phyloP scores from a whole-genome alignment of 2,888 invertebrate species.

The Pachliopta kotzebuea region DNA sequence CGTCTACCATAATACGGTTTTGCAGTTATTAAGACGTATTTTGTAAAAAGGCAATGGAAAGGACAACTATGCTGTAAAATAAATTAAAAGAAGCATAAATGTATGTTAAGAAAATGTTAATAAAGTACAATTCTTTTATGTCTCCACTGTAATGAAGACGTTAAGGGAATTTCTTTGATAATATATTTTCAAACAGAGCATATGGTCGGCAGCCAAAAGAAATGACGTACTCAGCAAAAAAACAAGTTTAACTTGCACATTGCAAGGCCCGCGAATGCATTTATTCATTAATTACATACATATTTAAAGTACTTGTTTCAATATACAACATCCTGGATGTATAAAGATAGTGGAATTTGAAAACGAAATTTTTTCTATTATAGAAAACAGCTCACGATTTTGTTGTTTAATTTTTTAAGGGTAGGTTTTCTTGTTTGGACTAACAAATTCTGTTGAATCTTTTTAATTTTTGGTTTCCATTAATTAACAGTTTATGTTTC shows the following conservation, averaged over 20 bases:
- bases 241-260: constrained; percentile 1
- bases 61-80: neutral
- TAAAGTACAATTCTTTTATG: neutral
- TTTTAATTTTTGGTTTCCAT: no score
- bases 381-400: neutral
- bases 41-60: no score
- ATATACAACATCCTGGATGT: neutral
- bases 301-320: neutral
- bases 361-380: no score
- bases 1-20: no score
- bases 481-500: no score
- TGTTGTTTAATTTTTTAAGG: neutral
- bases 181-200: constrained; percentile 2
- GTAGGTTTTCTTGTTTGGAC: no score
- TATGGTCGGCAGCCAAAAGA: neutral
- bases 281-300: constrained; percentile 1
- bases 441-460: no score
- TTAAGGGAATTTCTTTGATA: neutral
- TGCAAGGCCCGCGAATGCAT: neutral
- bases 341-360: neutral
- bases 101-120: no score
- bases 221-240: neutral
- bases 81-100: no score
- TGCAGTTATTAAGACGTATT: no score
- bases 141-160: neutral